Evolutionary conservation across 1,140 invertebrate genomes (phyloP), one percentile per base, ranked within the genome.

Genomic region (Drosophila guanche): DNA sequence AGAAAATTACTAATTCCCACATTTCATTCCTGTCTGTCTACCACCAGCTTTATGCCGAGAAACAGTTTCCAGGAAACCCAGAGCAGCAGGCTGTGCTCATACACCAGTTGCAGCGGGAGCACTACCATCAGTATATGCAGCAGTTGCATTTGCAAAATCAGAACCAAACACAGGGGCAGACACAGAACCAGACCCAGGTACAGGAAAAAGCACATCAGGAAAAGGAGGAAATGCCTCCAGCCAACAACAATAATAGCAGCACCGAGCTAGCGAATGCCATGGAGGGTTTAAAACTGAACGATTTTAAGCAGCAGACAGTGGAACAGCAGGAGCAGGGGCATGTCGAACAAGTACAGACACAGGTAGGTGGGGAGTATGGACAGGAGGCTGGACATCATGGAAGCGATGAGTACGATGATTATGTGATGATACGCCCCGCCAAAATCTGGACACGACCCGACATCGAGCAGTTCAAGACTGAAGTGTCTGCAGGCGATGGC

Each of bases 101-200:
- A 52, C 93, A 95, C 47, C 98, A 99, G 88, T 91, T 99, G 41
- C 98, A 99, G 92, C 98, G 99, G 76, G 97, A 99, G 81, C 98
- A 99, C 92, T 99, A 99, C 91, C 97, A 99, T 89, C 98, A 99
- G 89, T 99, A 99, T 90, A 98, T 99, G 95, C 96, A 98, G 86
- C 97, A 97, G 88, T 79, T 95, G 33, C 93, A 95, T 54, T 91
- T 93, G 62, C 92, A 93, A 53, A 91, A 79, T 27, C 67, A 65
- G 12, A 73, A 73, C 14, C 66, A 58, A 12, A 16, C 46, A 3
- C 46, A 37, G 6, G 61, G 53, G 6, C 54, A 70, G 42, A 56
- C 51, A 10, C 54, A 70, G 42, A 56, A 69, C 7, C 56, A 23
- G 27, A 37, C 47, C 6, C 45, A 33, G 6, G 20, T 50, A 41